phyloP scores from a whole-genome alignment of 1,140 invertebrate species.

The Trissolcus basalis region DNA sequence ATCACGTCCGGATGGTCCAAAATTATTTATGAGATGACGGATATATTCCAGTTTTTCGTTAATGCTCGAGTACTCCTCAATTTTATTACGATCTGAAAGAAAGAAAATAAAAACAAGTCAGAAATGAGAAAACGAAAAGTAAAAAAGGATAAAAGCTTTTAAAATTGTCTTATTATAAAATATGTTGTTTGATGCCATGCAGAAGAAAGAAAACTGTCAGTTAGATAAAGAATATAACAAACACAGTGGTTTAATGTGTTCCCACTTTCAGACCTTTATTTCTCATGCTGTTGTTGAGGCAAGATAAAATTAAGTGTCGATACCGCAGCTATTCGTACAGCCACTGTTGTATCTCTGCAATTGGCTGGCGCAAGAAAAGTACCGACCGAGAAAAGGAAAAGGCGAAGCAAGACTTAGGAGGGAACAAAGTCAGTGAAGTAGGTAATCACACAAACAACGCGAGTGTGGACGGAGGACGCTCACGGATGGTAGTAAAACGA shows the following conservation, averaged over 20 bases:
- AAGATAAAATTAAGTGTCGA: constrained; percentile 52
- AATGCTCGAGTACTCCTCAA: too few species aligned
- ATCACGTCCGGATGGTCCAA: constrained; percentile 4
- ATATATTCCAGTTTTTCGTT: too few species aligned
- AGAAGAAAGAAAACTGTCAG: too few species aligned
- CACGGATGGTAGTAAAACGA: constrained; percentile 25
- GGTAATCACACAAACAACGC: constrained; percentile 64
- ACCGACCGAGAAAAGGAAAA: constrained; percentile 19
- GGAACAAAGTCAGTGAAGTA: constrained; percentile 55
- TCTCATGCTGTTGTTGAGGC: constrained; percentile 19
- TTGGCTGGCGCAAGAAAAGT: constrained; percentile 63
- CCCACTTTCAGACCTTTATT: constrained; percentile 9
- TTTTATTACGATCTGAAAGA: too few species aligned
- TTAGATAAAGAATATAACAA: too few species aligned
- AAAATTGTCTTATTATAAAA: too few species aligned
- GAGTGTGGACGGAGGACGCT: constrained; percentile 17
- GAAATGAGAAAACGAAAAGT: too few species aligned
- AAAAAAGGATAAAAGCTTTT: too few species aligned
- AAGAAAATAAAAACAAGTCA: too few species aligned
- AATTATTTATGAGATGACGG: neutral
- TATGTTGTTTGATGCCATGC: too few species aligned
- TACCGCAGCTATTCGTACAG: constrained; percentile 28
- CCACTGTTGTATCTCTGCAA: constrained; percentile 56
- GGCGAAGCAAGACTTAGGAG: constrained; percentile 53
- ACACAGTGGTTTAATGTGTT: too few species aligned